These are phyloP conservation scores for Forbesichthys papilliferus DNA, from an alignment of 2,113 vertebrate genomes.

Conservation along the genomic window DNA sequence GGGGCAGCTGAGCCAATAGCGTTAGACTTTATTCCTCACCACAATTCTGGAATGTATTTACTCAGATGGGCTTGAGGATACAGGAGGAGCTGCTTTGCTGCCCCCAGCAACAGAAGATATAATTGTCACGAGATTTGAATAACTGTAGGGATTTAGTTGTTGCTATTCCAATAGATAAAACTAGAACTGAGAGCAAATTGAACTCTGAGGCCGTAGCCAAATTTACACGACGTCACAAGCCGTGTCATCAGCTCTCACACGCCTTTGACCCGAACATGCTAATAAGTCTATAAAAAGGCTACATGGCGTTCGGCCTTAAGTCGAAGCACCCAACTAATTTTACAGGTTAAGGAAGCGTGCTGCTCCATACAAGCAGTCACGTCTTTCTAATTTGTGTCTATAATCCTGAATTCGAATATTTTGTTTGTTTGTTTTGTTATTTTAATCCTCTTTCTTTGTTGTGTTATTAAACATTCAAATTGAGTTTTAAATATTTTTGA, in stretches of 20 bases:
- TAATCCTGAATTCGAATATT: not conserved
- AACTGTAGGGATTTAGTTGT: constrained; percentile 9
- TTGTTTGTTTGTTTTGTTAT: not conserved
- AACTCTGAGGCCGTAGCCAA: constrained; percentile 37
- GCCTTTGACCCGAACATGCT: constrained; percentile 50
- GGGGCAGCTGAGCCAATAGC: constrained; percentile 43
- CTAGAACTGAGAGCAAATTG: constrained; percentile 41
- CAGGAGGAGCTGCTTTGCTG: constrained; percentile 48
- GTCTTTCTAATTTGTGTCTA: constrained; percentile 44
- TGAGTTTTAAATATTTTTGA: not conserved
- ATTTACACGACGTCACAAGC: constrained; percentile 41
- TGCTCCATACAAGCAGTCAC: constrained; percentile 23
- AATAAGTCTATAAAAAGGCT: constrained; percentile 62
- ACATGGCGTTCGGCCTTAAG: constrained; percentile 62
- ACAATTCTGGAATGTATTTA: constrained; percentile 75
- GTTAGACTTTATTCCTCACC: constrained; percentile 55
- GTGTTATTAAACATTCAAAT: not conserved
- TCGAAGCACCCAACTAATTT: constrained; percentile 53
- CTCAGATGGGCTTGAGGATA: constrained; percentile 62
- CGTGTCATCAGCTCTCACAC: constrained; percentile 6
- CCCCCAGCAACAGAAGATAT: constrained; percentile 56
- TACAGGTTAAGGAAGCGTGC: constrained; percentile 33
- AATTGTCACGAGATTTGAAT: constrained; percentile 63
- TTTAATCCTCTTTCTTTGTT: not conserved
- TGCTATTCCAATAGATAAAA: not conserved